Evolutionary conservation across 1,140 invertebrate genomes (phyloP), one percentile per base, ranked within the genome.

Genomic region (Penaeus japonicus): DNA sequence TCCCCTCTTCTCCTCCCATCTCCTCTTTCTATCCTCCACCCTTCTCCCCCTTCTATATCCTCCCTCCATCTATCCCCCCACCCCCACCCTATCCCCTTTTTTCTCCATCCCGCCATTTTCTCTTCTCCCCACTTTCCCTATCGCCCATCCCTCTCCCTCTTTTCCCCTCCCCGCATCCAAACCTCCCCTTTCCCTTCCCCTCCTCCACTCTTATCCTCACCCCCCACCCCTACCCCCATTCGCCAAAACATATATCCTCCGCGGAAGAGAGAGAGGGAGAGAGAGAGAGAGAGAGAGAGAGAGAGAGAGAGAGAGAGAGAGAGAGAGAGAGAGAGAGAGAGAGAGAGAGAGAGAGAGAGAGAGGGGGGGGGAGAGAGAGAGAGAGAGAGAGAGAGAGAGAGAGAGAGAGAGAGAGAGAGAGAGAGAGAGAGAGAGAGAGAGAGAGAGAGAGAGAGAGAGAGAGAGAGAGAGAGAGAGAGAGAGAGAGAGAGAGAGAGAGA

Each of bases 221-320:
- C 4, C 27, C 53, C 12, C 78, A 7, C 10, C 17, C 53, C 27
- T 20, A 10, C 39, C 7, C 5, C 5, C 7, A 5, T 47, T 10
- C 7, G 7, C 39, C 39, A n/a, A n/a, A n/a, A n/a, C n/a, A n/a
- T n/a, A n/a, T n/a, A n/a, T n/a, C n/a, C n/a, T n/a, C n/a, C n/a
- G n/a, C 22, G 22, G 32, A 18, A 77, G 55, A 15, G 12, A 22
- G 22, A 22, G 55, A 59, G 55, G 22, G 73, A 77, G 73, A 77
- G 73, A 77, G 73, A 77, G 73, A 77, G 73, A 77, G 73, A 77
- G 73, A 77, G 73, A 77, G 73, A 77, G 73, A 77, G 73, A 77
- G 73, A 77, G 73, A 77, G 73, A 77, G 73, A 77, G 73, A 77
- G 73, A 65, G 59, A 65, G 59, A 65, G 59, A 65, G 59, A 65